Evolutionary conservation across 2,888 invertebrate species (phyloP).

Genomic region (Apeira syringaria): DNA sequence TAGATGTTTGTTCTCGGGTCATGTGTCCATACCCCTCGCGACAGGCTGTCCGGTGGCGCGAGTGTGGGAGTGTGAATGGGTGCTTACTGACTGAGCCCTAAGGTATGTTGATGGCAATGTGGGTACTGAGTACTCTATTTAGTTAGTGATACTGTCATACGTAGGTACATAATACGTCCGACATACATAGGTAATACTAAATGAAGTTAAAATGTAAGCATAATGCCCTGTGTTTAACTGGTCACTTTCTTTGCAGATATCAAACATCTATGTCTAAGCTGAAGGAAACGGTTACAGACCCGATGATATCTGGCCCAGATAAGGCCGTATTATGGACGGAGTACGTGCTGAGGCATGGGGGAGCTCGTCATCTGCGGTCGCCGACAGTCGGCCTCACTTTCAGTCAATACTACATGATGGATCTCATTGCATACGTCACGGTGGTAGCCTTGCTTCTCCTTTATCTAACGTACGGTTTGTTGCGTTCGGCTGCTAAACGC

Average conservation of each 20-base stretch:
- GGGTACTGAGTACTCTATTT: too few relatives aligned
- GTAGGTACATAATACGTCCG: too few relatives aligned
- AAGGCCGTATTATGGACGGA: conserved; percentile 81
- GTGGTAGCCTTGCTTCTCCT: conserved; percentile 30
- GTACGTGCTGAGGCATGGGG: conserved; percentile 72
- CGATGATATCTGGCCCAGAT: conserved; percentile 68
- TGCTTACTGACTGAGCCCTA: too few relatives aligned
- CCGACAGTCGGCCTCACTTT: conserved; percentile 60
- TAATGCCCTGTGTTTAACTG: too few relatives aligned
- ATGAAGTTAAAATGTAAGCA: too few relatives aligned
- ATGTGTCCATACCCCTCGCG: too few relatives aligned
- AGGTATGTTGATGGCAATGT: too few relatives aligned
- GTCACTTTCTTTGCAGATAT: conserved; percentile 51
- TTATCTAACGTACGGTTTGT: conserved; percentile 37
- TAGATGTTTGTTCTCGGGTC: too few relatives aligned
- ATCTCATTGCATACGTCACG: conserved; percentile 47
- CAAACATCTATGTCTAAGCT: conserved; percentile 53
- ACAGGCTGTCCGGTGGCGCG: too few relatives aligned
- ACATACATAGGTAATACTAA: too few relatives aligned
- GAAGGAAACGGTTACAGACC: conserved; percentile 50
- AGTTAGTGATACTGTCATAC: too few relatives aligned
- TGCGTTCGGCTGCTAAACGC: conserved; percentile 42
- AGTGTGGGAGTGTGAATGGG: too few relatives aligned
- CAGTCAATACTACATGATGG: conserved; percentile 65
- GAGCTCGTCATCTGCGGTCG: conserved; percentile 69